Evolutionary conservation across 2,888 invertebrate species (phyloP).

Genomic region (Lasiommata megera): DNA sequence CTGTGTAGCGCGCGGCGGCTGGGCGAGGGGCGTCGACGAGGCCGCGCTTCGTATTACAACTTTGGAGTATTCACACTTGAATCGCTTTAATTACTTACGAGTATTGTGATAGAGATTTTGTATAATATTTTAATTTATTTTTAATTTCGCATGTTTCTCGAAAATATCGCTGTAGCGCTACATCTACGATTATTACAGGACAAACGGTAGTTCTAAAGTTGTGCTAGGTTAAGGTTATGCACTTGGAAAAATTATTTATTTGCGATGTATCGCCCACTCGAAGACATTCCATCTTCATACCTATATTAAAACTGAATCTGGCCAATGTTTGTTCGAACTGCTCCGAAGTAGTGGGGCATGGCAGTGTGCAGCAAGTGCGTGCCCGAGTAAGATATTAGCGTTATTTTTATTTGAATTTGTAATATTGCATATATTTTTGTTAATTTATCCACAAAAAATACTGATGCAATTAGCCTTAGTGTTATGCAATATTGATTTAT

Average conservation of each 20-base stretch:
- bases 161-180: conserved; percentile 69
- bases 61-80: conserved; percentile 80
- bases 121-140: conserved; percentile 82
- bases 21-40: conserved; percentile 37
- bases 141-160: conserved; percentile 77
- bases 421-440: conserved; percentile 80
- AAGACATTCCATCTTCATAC: conserved; percentile 67
- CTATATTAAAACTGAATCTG: conserved; percentile 42
- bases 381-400: conserved; percentile 81
- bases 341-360: conserved; percentile 50
- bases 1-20: conserved; percentile 53
- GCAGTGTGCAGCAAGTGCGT: conserved; percentile 59
- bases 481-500: conserved; percentile 81
- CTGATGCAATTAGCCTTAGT: conserved; percentile 81
- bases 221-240: conserved; percentile 75
- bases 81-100: conserved; percentile 82
- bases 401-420: conserved; percentile 79
- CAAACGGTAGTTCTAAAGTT: conserved; percentile 69
- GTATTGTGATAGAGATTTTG: conserved; percentile 82
- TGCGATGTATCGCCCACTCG: conserved; percentile 44
- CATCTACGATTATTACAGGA: conserved; percentile 68
- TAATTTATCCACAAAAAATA: conserved; percentile 79
- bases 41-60: conserved; percentile 68
- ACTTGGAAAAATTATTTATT: conserved; percentile 64
- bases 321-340: conserved; percentile 42